Conservation (phyloP, 2,888 invertebrate genomes). For the Cremastobaeus sp. region DNA sequence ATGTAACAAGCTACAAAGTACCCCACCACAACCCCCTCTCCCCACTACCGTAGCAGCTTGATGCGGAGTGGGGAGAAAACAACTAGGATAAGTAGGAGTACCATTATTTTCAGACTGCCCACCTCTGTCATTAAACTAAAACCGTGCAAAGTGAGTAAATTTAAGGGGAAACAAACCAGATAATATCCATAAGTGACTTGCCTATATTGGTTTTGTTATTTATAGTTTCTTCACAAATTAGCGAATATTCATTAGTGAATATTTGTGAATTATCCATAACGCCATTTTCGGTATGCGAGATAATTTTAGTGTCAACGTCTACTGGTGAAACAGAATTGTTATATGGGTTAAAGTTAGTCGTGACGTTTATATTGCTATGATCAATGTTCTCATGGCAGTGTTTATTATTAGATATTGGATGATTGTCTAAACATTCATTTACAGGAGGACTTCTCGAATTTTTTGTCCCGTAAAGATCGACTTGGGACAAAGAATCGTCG, state of each 20-base stretch:
- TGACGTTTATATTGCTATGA: neutral
- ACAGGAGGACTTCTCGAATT: constrained; percentile 4
- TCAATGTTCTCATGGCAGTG: constrained; percentile 8
- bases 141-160: no score
- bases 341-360: constrained; percentile 11
- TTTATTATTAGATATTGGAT: constrained; percentile 1
- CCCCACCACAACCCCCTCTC: no score
- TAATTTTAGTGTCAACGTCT: constrained; percentile 16
- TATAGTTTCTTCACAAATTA: neutral
- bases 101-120: no score
- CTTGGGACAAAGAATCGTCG: constrained; percentile 67
- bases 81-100: no score
- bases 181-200: constrained; percentile 21
- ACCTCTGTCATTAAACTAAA: no score
- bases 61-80: no score
- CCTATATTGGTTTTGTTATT: constrained; percentile 23
- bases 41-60: no score
- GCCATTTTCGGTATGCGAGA: constrained; percentile 10
- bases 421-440: constrained; percentile 2
- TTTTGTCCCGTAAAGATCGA: constrained; percentile 59
- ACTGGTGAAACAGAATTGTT: constrained; percentile 8
- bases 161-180: neutral
- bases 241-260: constrained; percentile 4
- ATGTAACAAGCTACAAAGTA: no score
- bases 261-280: constrained; percentile 1